These are phyloP conservation scores for Lates calcarifer DNA, from an alignment of 2,113 vertebrate genomes.

Conservation along the genomic window DNA sequence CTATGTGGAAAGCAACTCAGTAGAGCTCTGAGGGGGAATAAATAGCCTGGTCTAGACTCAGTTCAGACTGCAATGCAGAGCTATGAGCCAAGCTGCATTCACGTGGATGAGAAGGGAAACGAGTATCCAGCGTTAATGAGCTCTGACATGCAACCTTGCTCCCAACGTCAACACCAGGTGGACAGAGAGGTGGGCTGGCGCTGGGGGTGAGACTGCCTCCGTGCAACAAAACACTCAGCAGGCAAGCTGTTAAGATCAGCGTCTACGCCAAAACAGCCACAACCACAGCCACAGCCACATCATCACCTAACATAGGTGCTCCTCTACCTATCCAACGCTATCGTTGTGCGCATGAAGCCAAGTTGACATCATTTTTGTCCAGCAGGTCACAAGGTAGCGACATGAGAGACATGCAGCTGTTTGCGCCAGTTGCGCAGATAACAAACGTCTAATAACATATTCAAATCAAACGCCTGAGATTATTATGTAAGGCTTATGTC, in stretches of 20 bases:
- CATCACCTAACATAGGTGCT: slow-evolving; percentile 60
- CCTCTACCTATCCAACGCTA: slow-evolving; percentile 38
- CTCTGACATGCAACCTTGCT: slow-evolving; percentile 68
- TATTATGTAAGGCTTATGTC: slow-evolving; percentile 78
- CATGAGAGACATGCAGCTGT: slow-evolving; percentile 40
- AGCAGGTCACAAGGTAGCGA: slow-evolving; percentile 40
- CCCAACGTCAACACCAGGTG: slow-evolving; percentile 68
- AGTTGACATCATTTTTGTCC: slow-evolving; percentile 1
- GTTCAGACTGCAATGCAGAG: slow-evolving; percentile 81
- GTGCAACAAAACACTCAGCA: slow-evolving; percentile 24
- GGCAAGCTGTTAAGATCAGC: slow-evolving; percentile 30
- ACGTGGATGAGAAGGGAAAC: slow-evolving; percentile 59
- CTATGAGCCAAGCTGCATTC: slow-evolving; percentile 61
- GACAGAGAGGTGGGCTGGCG: slow-evolving; percentile 31
- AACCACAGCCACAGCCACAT: slow-evolving; percentile 57
- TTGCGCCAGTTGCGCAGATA: slow-evolving; percentile 59
- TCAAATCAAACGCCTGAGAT: slow-evolving; percentile 58
- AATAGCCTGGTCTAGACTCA: slow-evolving; percentile 62
- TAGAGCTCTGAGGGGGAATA: slow-evolving; percentile 39
- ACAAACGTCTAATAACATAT: slow-evolving; percentile 35
- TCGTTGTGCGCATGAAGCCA: slow-evolving; percentile 33
- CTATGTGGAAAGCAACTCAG: slow-evolving; percentile 57
- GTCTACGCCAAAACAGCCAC: slow-evolving; percentile 51
- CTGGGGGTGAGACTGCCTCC: slow-evolving; percentile 7
- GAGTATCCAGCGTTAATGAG: slow-evolving; percentile 64